A percentile compares a stretch with the other conserved stretches of the same genome.
phyloP scores from a whole-genome alignment of 2,113 vertebrate species.

The Thalassarche chlororhynchos region DNA sequence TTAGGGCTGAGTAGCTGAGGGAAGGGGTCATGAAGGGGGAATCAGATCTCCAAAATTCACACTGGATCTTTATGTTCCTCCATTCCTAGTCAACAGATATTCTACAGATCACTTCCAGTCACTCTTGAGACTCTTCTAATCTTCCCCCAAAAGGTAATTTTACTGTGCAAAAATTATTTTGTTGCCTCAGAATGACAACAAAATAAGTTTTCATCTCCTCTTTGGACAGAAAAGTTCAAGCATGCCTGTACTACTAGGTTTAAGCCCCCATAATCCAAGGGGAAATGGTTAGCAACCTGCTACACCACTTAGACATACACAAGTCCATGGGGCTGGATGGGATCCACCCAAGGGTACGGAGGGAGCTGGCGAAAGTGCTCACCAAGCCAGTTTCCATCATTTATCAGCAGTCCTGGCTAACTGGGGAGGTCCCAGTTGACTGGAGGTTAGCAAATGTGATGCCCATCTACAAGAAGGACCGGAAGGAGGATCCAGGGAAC shows the following conservation, averaged over 20 bases:
- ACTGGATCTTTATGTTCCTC: not conserved
- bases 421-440: not conserved
- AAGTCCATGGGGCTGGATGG: not conserved
- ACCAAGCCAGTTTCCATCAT: not conserved
- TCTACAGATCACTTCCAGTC: not conserved
- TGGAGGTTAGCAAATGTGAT: not conserved
- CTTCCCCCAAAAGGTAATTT: not conserved
- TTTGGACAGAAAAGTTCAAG: not conserved
- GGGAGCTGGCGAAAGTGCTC: not conserved
- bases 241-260: not conserved
- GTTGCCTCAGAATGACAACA: not conserved
- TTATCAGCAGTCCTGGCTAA: not conserved
- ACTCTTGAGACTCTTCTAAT: not conserved
- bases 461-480: not conserved
- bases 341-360: not conserved
- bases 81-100: not conserved
- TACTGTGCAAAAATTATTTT: not conserved
- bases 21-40: not conserved
- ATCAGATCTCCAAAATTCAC: not conserved
- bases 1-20: not conserved
- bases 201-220: not conserved
- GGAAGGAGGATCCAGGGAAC: not conserved
- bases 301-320: not conserved
- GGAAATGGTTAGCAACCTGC: not conserved
- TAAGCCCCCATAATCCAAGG: not conserved